phyloP scores from a whole-genome alignment of 2,888 invertebrate genomes.

The Listrodromus nycthemerus region DNA sequence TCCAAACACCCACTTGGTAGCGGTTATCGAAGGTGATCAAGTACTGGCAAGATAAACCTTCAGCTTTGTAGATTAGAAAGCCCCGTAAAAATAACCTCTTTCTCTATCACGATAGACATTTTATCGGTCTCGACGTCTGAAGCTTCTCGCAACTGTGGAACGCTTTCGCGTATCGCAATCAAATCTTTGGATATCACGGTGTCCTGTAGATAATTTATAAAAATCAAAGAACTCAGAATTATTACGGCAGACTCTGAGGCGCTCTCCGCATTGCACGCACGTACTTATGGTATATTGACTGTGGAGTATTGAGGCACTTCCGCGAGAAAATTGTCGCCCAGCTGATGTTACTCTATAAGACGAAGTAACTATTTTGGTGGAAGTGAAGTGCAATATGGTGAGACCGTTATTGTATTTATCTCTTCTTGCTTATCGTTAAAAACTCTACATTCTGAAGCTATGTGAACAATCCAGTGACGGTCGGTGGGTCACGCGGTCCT shows the following conservation, averaged over 20 bases:
- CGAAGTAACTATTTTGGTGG: background rate
- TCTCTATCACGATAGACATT: background rate
- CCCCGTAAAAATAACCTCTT: conserved; percentile 42
- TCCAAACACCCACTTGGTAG: conserved; percentile 57
- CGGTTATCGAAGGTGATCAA: conserved; percentile 57
- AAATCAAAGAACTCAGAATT: background rate
- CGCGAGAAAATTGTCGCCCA: background rate
- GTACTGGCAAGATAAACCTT: conserved; percentile 65
- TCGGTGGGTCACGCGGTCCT: too few species aligned
- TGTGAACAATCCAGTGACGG: too few species aligned
- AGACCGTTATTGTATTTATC: background rate
- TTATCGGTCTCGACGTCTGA: background rate
- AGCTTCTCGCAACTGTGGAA: background rate
- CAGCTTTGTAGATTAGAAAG: conserved; percentile 60
- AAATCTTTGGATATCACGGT: background rate
- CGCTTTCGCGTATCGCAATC: background rate
- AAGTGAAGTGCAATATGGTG: background rate
- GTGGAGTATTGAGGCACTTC: too few species aligned
- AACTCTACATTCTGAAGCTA: too few species aligned
- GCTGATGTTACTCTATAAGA: background rate
- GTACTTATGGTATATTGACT: background rate
- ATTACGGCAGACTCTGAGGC: background rate
- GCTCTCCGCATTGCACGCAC: background rate
- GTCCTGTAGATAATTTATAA: background rate
- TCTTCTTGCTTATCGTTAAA: too few species aligned